These are phyloP conservation scores for Gallinago jamesoni DNA, from an alignment of 2,113 vertebrate genomes.

Conservation along the genomic window DNA sequence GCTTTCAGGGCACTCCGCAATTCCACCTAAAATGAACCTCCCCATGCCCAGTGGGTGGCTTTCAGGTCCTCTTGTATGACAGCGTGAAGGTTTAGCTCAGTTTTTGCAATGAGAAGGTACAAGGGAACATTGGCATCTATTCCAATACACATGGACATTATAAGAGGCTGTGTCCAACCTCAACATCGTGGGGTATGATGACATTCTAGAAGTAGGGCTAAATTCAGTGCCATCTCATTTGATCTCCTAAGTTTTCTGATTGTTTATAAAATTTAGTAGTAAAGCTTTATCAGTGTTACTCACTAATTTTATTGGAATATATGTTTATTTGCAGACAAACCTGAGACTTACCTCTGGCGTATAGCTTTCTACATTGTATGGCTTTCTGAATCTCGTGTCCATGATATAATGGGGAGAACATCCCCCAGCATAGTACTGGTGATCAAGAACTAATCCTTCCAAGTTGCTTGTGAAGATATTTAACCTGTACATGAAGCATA, in stretches of 20 bases:
- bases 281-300: neutral
- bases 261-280: neutral
- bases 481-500: conserved; percentile 72
- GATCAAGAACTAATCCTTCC: conserved; percentile 89
- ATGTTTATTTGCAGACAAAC: neutral
- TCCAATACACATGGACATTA: rapidly evolving
- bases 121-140: neutral
- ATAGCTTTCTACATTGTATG: conserved; percentile 89
- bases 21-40: neutral
- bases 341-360: conserved; percentile 75
- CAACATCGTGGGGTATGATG: rapidly evolving
- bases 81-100: neutral
- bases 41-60: neutral
- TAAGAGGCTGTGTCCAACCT: neutral
- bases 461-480: conserved; percentile 86
- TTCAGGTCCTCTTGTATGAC: neutral
- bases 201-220: neutral
- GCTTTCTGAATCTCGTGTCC: conserved; percentile 87
- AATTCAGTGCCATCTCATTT: neutral
- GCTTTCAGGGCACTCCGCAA: neutral
- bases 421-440: conserved; percentile 87
- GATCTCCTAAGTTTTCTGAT: neutral
- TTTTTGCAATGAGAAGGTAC: neutral
- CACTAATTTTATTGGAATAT: neutral
- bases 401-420: conserved; percentile 87